Conservation (phyloP, 2,797 vertebrate genomes). For the Sebastes taczanowskii region DNA sequence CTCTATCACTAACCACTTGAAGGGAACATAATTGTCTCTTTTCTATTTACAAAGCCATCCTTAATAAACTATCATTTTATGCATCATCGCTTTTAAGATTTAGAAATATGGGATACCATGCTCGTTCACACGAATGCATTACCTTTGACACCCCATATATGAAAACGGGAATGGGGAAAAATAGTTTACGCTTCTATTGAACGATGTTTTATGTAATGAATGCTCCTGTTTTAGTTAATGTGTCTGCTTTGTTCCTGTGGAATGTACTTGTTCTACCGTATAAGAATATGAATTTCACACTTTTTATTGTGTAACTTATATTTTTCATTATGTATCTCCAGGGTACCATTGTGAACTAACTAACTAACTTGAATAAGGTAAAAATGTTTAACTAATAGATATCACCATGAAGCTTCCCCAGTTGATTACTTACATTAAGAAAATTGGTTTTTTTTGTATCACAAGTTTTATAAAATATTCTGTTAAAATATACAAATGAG, state of each 20-base stretch:
- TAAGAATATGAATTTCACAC: not conserved
- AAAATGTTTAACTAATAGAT: too few relatives aligned
- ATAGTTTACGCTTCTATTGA: not conserved
- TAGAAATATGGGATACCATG: not conserved
- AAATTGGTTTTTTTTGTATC: too few relatives aligned
- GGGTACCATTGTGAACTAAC: too few relatives aligned
- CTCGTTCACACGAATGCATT: not conserved
- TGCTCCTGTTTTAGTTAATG: not conserved
- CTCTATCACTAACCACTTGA: not conserved
- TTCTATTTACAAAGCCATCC: not conserved
- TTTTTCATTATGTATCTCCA: too few relatives aligned
- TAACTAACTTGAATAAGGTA: too few relatives aligned
- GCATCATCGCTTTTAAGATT: not conserved
- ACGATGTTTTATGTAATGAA: not conserved
- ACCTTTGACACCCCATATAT: not conserved
- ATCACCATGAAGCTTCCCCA: too few relatives aligned
- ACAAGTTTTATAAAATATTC: too few relatives aligned
- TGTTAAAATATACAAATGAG: too few relatives aligned
- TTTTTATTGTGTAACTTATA: too few relatives aligned
- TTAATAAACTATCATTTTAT: not conserved
- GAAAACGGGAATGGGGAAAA: not conserved
- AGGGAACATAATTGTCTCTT: not conserved
- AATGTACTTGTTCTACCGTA: not conserved
- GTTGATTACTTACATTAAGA: too few relatives aligned
- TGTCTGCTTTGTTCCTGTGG: not conserved